Base-by-base conservation (phyloP, 2,797 vertebrate species). In the Margarornis squamiger region DNA sequence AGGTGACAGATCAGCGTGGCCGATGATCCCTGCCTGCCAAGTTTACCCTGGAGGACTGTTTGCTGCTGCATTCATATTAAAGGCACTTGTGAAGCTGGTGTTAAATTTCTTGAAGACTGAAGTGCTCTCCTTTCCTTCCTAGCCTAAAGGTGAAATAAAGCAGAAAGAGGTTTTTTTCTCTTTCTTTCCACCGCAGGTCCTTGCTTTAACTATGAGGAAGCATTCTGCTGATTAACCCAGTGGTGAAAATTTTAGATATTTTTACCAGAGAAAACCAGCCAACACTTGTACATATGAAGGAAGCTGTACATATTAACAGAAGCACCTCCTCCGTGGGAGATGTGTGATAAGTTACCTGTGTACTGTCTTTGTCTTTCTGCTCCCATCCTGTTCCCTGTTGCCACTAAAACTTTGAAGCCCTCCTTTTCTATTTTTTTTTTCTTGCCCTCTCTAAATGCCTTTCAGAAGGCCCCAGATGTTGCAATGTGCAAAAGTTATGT, bases 111-210 rank as follows among this genome's bases (percentile, higher is more conserved):
- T 67, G 36, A 67, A 41, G 32, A 12, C 23, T 8, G 11, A 46
- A 45, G 8, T 3, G 5, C 1, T 59, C 20, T 58, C 12, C 22
- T 82, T 72, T 75, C 20, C 54, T 90, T 66, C 34, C 57, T 32
- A 41, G 29, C 45, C 34, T 76, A 61, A 67, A 62, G 29, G 14
- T 39, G 51, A 58, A 45, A 52, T 48, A 59, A 77, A 77, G 8
- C 24, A 71, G 29, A 79, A 14, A 13, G 27, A 2, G 39, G 15
- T 2, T 5, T 5, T 6, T n/a, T 9, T 24, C 2, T 13, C 41
- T 15, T 46, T 46, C 4, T 0, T 46, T 59, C 5, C 8, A 8
- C 11, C 8, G 0, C 0, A 12, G 2, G n/a, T 45, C 18, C 51
- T 59, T 61, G 8, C 49, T 43, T 65, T 46, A 49, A 49, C 7